Conservation (phyloP, 2,888 invertebrate species). For the Seira ritae region DNA sequence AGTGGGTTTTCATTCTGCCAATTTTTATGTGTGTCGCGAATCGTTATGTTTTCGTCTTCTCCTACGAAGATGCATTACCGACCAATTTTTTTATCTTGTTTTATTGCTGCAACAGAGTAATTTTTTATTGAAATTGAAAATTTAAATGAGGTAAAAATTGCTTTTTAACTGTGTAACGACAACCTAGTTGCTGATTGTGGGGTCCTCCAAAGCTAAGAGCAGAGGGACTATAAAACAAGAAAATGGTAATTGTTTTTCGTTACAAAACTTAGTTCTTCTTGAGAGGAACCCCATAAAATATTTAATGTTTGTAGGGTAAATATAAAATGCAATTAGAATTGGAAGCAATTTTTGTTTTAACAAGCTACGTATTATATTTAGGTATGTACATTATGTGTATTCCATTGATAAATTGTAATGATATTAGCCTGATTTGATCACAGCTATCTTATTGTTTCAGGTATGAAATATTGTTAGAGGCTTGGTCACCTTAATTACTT, state of each 20-base stretch:
- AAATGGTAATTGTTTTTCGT: not conserved
- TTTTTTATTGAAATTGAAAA: constrained; percentile 11
- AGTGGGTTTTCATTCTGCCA: not conserved
- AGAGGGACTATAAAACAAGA: not conserved
- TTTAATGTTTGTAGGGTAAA: not conserved
- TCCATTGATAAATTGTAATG: no score
- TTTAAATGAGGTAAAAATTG: not conserved
- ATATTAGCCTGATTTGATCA: no score
- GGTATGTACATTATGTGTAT: no score
- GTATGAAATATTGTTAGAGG: no score
- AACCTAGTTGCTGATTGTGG: not conserved
- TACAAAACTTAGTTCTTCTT: no score
- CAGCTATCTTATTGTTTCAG: no score
- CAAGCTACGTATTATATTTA: no score
- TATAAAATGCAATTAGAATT: not conserved
- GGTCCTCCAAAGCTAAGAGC: not conserved
- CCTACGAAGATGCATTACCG: not conserved
- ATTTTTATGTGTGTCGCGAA: not conserved
- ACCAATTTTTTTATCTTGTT: not conserved
- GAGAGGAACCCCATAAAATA: not conserved
- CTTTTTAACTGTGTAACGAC: not conserved
- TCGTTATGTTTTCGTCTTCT: not conserved
- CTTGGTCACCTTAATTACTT: no score
- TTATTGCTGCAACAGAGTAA: not conserved
- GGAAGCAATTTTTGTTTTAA: no score